Conservation (phyloP, 2,888 invertebrate species). For the Troilus luridus region DNA sequence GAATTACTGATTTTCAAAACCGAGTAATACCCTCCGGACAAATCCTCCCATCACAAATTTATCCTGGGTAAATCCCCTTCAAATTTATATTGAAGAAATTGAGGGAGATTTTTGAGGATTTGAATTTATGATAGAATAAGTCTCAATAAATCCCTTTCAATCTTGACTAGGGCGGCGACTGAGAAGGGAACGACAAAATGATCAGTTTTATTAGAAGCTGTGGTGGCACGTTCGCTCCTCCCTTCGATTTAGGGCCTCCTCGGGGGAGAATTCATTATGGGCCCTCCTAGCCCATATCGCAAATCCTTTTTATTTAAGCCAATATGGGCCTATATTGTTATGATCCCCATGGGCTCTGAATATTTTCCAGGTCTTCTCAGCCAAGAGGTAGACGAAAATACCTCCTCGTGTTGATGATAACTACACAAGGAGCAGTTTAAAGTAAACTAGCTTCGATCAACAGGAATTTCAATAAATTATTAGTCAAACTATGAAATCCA, state of each 20-base stretch:
- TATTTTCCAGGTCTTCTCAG: not conserved
- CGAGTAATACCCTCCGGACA: not conserved
- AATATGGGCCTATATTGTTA: not conserved
- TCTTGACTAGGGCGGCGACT: not conserved
- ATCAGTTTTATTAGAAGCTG: slow-evolving; percentile 22
- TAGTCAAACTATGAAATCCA: not conserved
- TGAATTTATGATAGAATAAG: slow-evolving; percentile 13
- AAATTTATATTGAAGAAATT: not conserved
- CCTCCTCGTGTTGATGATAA: not conserved
- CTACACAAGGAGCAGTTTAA: not conserved
- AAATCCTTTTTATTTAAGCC: slow-evolving; percentile 13
- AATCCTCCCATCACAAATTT: not conserved
- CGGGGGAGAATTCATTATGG: not conserved
- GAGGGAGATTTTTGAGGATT: not conserved
- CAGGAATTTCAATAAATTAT: not conserved
- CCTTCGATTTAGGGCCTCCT: slow-evolving; percentile 12
- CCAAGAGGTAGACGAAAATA: not conserved
- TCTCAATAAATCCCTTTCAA: not conserved
- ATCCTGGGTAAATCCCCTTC: not conserved
- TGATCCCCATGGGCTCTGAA: not conserved
- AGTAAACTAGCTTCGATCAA: not conserved
- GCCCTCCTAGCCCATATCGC: not conserved
- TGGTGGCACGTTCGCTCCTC: not conserved
- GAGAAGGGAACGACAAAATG: slow-evolving; percentile 4
- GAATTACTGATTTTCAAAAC: not conserved